Conservation (phyloP, 2,113 vertebrate species). For the Vidua chalybeata region DNA sequence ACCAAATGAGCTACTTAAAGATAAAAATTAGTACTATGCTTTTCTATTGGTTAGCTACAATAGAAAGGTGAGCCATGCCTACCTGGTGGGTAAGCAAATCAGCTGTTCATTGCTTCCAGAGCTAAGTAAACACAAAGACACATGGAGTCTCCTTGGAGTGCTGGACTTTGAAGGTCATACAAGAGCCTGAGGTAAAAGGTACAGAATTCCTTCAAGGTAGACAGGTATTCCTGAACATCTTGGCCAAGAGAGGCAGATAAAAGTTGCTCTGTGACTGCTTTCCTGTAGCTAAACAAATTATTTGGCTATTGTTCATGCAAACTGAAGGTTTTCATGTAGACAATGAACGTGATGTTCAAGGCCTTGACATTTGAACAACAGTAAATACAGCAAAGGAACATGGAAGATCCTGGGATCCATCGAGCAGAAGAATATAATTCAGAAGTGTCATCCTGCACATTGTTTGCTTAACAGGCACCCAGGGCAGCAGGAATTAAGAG, state of each 20-base stretch:
- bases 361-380: background rate
- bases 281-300: background rate
- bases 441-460: background rate
- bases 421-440: background rate
- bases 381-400: background rate
- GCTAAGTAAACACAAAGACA: background rate
- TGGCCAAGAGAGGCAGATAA: background rate
- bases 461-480: background rate
- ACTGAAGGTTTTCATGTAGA: background rate
- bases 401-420: background rate
- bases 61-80: background rate
- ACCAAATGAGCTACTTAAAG: background rate
- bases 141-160: rapidly evolving
- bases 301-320: background rate
- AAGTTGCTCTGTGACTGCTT: background rate
- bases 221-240: background rate
- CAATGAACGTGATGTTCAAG: background rate
- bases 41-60: background rate
- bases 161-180: background rate
- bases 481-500: background rate
- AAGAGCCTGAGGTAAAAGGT: background rate
- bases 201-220: background rate
- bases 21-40: background rate
- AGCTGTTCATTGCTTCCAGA: background rate
- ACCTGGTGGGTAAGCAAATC: background rate